Evolutionary conservation across 2,888 invertebrate genomes (phyloP).

Genomic region (Tolmerus cingulatus): DNA sequence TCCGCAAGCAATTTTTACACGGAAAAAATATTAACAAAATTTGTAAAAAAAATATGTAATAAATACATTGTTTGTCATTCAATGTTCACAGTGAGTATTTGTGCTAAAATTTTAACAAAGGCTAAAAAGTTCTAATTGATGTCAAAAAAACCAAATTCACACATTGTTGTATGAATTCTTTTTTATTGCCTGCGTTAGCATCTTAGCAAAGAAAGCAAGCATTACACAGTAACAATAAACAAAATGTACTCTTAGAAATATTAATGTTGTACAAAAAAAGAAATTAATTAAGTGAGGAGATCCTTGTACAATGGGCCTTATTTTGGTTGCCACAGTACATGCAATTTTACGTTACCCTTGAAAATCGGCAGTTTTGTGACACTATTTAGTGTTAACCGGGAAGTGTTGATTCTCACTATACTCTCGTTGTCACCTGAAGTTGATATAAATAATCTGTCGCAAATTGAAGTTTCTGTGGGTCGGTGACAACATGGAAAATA

Average conservation of each 20-base stretch:
- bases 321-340: neutral
- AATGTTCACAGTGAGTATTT: constrained; percentile 15
- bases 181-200: neutral
- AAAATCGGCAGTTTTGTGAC: neutral
- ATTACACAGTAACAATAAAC: constrained; percentile 25
- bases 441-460: too few relatives aligned
- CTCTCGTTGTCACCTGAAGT: neutral
- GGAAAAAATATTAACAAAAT: neutral
- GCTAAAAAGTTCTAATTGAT: neutral
- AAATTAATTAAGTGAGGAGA: constrained; percentile 6
- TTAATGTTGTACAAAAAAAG: constrained; percentile 13
- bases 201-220: neutral
- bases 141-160: neutral
- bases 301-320: neutral
- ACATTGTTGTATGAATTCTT: neutral
- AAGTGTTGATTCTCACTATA: neutral
- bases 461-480: too few relatives aligned
- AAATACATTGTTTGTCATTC: neutral
- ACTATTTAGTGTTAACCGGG: neutral
- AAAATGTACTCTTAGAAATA: neutral
- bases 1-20: constrained; percentile 30
- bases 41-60: neutral
- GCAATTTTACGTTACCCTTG: neutral
- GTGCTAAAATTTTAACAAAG: neutral
- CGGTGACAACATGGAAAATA: neutral